Conservation (phyloP, 2,113 vertebrate genomes). For the Carassius gibelio region DNA sequence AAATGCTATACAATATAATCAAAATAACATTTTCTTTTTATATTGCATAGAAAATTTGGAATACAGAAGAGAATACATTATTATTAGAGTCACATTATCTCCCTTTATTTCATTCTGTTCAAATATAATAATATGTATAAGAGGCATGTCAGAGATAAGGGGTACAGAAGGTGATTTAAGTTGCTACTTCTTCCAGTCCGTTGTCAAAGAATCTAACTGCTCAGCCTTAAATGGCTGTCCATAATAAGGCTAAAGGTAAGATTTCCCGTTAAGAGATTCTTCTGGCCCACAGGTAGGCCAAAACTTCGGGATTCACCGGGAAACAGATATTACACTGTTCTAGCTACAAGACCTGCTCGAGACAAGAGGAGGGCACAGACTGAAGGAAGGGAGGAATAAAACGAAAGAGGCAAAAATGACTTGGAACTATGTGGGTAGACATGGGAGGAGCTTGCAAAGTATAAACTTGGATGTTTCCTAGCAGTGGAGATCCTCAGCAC, state of each 20-base stretch:
- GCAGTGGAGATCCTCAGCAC: slow-evolving; percentile 83
- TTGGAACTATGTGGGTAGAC: slow-evolving; percentile 66
- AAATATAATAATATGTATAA: neutral
- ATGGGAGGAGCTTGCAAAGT: slow-evolving; percentile 80
- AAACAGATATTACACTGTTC: neutral
- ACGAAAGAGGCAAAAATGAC: slow-evolving; percentile 61
- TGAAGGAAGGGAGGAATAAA: slow-evolving; percentile 62
- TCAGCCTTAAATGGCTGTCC: neutral
- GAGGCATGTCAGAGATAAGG: neutral
- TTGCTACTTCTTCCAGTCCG: neutral
- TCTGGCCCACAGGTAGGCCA: neutral
- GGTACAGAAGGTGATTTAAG: neutral
- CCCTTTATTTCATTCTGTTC: neutral
- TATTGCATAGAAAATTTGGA: neutral
- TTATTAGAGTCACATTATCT: neutral
- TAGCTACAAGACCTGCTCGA: slow-evolving; percentile 58
- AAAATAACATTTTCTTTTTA: neutral
- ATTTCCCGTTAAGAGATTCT: neutral
- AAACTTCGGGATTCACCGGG: neutral
- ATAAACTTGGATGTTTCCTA: slow-evolving; percentile 85
- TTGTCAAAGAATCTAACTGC: neutral
- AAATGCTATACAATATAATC: neutral
- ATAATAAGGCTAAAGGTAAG: neutral
- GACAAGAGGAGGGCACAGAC: slow-evolving; percentile 39
- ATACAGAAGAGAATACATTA: neutral